phyloP scores from a whole-genome alignment of 2,888 invertebrate species.

The Allolobophora icterica region DNA sequence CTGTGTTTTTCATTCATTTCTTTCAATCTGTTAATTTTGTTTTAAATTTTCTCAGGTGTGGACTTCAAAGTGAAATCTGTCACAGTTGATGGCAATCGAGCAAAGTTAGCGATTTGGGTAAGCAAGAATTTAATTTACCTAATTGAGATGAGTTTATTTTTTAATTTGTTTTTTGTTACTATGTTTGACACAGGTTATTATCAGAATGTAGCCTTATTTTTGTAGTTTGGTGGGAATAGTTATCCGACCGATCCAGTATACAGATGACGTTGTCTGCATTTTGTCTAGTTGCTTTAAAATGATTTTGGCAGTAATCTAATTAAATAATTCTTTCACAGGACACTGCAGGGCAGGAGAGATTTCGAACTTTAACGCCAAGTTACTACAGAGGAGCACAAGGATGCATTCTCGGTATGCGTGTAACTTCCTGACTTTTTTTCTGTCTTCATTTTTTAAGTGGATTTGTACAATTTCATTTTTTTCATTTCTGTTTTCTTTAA shows the following conservation, averaged over 20 bases:
- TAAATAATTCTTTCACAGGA: conserved; percentile 52
- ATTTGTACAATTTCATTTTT: neutral
- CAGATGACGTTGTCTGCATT: neutral
- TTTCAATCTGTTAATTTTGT: neutral
- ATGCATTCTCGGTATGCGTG: conserved; percentile 60
- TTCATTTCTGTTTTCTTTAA: neutral
- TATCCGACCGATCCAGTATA: neutral
- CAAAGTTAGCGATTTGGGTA: conserved; percentile 88
- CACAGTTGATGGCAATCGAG: conserved; percentile 85
- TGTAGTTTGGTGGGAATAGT: neutral
- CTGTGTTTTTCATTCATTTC: neutral
- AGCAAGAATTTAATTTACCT: conserved; percentile 46
- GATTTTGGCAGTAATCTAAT: neutral
- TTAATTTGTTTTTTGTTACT: neutral
- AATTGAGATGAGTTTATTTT: neutral
- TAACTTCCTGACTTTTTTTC: neutral
- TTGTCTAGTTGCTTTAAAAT: neutral
- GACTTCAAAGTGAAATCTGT: conserved; percentile 92
- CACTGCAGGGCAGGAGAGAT: conserved; percentile 65
- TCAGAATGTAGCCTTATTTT: neutral
- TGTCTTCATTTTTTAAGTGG: neutral
- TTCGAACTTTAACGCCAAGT: conserved; percentile 64
- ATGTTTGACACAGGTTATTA: no score
- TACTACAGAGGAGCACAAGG: conserved; percentile 66
- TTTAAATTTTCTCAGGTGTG: conserved; percentile 68